Percentiles rank a stretch among this genome's conserved stretches.
Evolutionary conservation across 1,140 invertebrate genomes (phyloP).

Genomic region (Cotesia chilonis): DNA sequence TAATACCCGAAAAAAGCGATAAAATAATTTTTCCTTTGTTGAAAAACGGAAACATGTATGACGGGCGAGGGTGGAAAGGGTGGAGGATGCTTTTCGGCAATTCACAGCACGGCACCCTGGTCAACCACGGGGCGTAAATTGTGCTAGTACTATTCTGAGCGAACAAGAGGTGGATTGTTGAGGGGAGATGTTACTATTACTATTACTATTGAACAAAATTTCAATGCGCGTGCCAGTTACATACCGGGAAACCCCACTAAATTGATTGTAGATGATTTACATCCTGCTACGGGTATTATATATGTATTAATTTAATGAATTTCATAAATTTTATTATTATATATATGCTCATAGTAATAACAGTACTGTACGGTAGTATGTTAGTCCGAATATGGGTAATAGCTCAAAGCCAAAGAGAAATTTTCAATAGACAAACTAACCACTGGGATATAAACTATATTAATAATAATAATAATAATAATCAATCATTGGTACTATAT

Average conservation of each 20-base stretch:
- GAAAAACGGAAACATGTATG: no score
- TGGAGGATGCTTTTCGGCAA: conserved; percentile 23
- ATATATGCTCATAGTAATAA: no score
- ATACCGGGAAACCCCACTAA: conserved; percentile 46
- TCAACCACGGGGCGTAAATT: conserved; percentile 29
- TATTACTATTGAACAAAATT: conserved; percentile 14
- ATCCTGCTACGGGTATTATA: conserved; percentile 57
- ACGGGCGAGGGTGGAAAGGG: not conserved
- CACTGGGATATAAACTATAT: no score
- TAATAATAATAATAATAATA: no score
- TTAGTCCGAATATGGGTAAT: no score
- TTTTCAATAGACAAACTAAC: conserved; percentile 38
- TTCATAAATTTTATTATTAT: conserved; percentile 58
- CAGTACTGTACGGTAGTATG: no score
- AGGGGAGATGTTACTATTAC: not conserved
- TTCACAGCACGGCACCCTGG: conserved; percentile 27
- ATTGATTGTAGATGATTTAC: conserved; percentile 61
- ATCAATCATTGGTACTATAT: no score
- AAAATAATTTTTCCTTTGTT: no score
- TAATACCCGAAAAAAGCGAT: no score
- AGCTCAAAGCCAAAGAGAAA: not conserved
- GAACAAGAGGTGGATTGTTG: not conserved
- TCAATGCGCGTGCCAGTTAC: conserved; percentile 23
- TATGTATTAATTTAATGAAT: conserved; percentile 54
- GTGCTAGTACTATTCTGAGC: not conserved